Percentiles rank a stretch among this genome's conserved stretches.
phyloP scores from a whole-genome alignment of 2,113 vertebrate species.

The Caracal caracal region DNA sequence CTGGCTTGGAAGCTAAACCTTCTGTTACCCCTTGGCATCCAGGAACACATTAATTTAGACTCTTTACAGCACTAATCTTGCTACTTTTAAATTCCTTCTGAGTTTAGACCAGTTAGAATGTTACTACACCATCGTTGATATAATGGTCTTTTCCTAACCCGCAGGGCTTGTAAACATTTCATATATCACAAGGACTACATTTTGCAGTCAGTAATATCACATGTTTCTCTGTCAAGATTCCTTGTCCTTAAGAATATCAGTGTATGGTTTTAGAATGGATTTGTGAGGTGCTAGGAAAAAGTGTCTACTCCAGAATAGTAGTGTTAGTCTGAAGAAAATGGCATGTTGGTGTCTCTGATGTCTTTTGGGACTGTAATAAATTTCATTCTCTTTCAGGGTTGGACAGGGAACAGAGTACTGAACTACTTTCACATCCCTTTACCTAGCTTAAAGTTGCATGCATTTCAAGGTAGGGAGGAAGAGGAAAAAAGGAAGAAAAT shows the following conservation, averaged over 20 bases:
- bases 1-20: neutral
- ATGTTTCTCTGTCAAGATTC: neutral
- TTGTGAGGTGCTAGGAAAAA: neutral
- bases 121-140: neutral
- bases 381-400: conserved; percentile 28
- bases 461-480: conserved; percentile 11
- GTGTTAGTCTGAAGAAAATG: neutral
- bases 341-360: conserved; percentile 31
- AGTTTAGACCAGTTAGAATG: conserved; percentile 35
- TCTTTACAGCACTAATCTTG: neutral
- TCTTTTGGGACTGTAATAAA: neutral
- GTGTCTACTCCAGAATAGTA: neutral
- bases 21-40: neutral
- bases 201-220: neutral
- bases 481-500: neutral
- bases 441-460: neutral
- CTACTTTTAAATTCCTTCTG: conserved; percentile 30
- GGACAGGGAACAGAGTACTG: neutral
- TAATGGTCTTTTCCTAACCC: neutral
- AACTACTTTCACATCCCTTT: neutral
- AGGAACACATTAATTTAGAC: neutral
- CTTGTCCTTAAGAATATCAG: conserved; percentile 22
- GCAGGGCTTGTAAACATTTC: conserved; percentile 36
- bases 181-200: neutral
- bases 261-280: conserved; percentile 35